Evolutionary conservation across 1,140 invertebrate genomes (phyloP), one percentile per base, ranked within the genome.

Genomic region (Centruroides sculpturatus): DNA sequence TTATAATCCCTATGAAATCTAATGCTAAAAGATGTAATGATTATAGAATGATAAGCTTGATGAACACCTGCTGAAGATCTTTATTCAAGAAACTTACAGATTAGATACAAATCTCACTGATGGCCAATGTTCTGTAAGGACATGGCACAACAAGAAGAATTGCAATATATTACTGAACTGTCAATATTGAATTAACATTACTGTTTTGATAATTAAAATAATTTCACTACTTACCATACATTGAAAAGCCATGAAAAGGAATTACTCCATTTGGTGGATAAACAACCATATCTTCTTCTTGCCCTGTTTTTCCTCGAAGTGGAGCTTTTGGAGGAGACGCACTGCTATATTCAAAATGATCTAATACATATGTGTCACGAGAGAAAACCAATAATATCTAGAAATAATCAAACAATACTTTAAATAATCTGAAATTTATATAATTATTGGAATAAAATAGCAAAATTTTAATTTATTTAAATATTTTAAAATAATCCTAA

Each of bases 161-260:
- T 55, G 9, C 12, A 35, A 55, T 52, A 13, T 52, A 52, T 6
- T 13, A 10, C 34, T 13, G 7, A n/a, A 52, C 34, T 52, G 34
- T 7, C 7, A 52, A 10, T 11, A 8, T 52, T 13, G 34, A 7
- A 52, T 23, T 7, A 52, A 10, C n/a, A 7, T 7, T 13, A 4
- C 4, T 13, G 23, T 23, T 23, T 23, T 23, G 34, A 36, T 6
- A 13, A 56, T 13, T 52, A 49, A 51, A 34, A 36, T 3, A 12
- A 53, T 50, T 12, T 12, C 36, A 35, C 23, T 60, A 64, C 81
- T 78, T 79, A 92, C 89, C 88, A 75, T 93, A 95, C 92, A 98
- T 96, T 8, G 92, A 87, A 71, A 97, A 96, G 1, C 92, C 93
- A 73, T 97, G 92, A 73, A 95, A 97, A 7, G 93, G 93, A 67